Evolutionary conservation across 2,113 vertebrate species (phyloP), one percentile per base, ranked within the genome.

Genomic region (Ahaetulla prasina): DNA sequence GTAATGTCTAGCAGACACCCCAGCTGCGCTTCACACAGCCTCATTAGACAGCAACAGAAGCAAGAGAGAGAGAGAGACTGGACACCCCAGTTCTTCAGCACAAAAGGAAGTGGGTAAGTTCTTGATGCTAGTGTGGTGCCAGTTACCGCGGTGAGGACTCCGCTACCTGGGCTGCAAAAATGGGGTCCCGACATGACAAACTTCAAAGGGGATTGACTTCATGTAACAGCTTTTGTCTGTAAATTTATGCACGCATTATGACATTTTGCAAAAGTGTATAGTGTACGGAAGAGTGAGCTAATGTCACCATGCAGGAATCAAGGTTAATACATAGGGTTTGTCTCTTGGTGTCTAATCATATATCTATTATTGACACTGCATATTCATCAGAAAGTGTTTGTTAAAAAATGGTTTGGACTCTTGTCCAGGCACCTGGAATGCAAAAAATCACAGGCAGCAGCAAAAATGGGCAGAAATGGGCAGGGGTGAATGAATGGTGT

Each of bases 1-100:
- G 80, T 90, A 92, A 92, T 92, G 92, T 49, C 92, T 92, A 89
- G 80, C 92, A 90, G 92, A 53, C 88, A 63, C 92, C 92, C 92
- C 88, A 90, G 92, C 92, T 92, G 92, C 88, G 63, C 47, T 90
- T 89, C 23, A 90, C 80, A 86, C 80, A 85, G 92, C 49, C 88
- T 90, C 80, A 92, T 84, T 45, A 63, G 74, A 89, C 88, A 92
- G 88, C 92, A 92, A 89, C 35, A 89, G 80, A 53, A 84, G 55
- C 39, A 63, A 45, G 91, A 92, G 39, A 43, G 43, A 90, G 88
- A 39, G 27, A 43, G 45, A 39, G 80, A 47, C 52, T 52, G 74
- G 54, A 80, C 54, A 90, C 80, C 54, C 74, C 54, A 89, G 88
- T 84, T 47, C 74, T 85, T 90, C 74, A 89, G 88, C 45, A 45